These are phyloP conservation scores for Falco biarmicus DNA, from an alignment of 2,797 vertebrate species.

Conservation along the genomic window DNA sequence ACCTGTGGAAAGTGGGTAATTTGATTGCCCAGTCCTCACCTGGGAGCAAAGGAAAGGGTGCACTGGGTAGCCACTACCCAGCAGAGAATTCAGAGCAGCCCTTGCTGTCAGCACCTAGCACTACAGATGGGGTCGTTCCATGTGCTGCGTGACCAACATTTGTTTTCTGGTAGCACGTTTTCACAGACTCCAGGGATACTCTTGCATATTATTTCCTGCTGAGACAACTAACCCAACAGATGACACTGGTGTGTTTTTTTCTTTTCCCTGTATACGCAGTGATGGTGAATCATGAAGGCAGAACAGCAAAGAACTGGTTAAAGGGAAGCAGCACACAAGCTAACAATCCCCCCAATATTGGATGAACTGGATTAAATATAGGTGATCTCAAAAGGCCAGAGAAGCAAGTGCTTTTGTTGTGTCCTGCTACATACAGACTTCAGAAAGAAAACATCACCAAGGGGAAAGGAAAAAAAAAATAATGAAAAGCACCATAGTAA, in stretches of 20 bases:
- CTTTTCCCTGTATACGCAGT: constrained; percentile 52
- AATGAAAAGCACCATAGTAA: background rate
- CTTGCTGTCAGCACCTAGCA: background rate
- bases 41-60: background rate
- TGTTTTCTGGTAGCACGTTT: background rate
- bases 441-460: background rate
- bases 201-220: background rate
- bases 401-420: constrained; percentile 29
- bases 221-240: background rate
- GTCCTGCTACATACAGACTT: constrained; percentile 1
- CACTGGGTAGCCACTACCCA: background rate
- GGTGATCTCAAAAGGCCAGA: constrained; percentile 40
- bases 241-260: background rate
- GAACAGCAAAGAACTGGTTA: constrained; percentile 24
- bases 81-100: background rate
- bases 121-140: background rate
- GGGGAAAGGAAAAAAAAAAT: background rate
- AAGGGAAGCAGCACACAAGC: constrained; percentile 6
- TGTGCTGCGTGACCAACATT: background rate
- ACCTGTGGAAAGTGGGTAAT: background rate
- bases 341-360: background rate
- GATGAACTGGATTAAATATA: constrained; percentile 32
- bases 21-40: background rate
- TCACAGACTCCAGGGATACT: background rate
- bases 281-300: constrained; percentile 73